Evolutionary conservation across 2,113 vertebrate genomes (phyloP).

Genomic region (Blennius ocellaris): DNA sequence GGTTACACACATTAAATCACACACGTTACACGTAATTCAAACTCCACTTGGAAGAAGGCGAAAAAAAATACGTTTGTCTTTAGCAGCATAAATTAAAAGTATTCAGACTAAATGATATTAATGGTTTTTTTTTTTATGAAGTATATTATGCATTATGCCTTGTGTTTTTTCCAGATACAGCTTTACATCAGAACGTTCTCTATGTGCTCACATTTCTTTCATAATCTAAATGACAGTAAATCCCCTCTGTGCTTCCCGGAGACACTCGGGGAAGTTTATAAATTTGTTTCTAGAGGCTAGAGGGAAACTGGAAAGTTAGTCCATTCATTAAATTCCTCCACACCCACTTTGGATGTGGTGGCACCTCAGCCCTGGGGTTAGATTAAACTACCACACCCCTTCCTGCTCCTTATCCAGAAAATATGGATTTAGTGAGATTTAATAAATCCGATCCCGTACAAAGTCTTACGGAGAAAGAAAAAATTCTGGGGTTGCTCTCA

Average conservation of each 20-base stretch:
- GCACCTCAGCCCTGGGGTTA: conserved; percentile 43
- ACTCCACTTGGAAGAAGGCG: too few species aligned
- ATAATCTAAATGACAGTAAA: conserved; percentile 7
- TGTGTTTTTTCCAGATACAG: neutral
- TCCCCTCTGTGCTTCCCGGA: neutral
- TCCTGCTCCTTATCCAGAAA: conserved; percentile 40
- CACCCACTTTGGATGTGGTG: conserved; percentile 15
- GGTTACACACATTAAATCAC: neutral
- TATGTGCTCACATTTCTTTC: neutral
- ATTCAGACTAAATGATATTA: too few species aligned
- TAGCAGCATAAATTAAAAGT: too few species aligned
- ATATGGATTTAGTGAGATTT: conserved; percentile 64
- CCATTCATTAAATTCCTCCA: conserved; percentile 36
- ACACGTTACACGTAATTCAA: too few species aligned
- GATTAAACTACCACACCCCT: conserved; percentile 53
- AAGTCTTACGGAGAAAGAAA: conserved; percentile 10
- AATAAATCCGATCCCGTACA: conserved; percentile 53
- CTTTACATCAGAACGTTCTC: neutral
- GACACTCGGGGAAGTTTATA: neutral
- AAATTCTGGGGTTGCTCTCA: conserved; percentile 16
- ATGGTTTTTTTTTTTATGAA: too few species aligned
- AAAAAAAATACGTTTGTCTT: too few species aligned
- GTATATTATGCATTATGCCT: too few species aligned
- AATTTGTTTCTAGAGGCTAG: conserved; percentile 16
- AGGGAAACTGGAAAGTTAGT: conserved; percentile 23